phyloP scores from a whole-genome alignment of 1,140 invertebrate genomes.

The Antheraea pernyi region DNA sequence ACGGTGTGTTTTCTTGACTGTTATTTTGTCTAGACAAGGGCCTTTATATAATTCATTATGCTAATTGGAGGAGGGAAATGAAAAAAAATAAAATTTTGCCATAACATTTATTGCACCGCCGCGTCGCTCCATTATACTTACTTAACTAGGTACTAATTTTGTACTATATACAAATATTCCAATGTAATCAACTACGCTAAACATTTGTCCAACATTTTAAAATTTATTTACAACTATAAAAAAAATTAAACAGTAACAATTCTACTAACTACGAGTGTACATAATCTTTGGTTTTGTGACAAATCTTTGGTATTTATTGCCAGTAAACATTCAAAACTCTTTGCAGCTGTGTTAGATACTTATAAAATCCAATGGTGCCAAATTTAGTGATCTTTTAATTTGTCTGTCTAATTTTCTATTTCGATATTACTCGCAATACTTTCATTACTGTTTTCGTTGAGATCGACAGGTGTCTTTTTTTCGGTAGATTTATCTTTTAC shows the following conservation, averaged over 20 bases:
- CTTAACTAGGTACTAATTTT: slow-evolving; percentile 42
- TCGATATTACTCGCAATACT: slow-evolving; percentile 78
- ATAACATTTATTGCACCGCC: slow-evolving; percentile 57
- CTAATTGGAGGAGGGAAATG: slow-evolving; percentile 1
- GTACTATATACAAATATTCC: slow-evolving; percentile 72
- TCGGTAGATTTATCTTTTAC: slow-evolving; percentile 44
- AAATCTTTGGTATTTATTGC: slow-evolving; percentile 21
- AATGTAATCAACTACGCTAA: slow-evolving; percentile 49
- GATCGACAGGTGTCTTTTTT: slow-evolving; percentile 48
- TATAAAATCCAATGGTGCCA: neutral
- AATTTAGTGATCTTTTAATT: neutral
- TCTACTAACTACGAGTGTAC: slow-evolving; percentile 38
- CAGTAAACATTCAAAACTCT: neutral
- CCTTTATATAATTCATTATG: neutral
- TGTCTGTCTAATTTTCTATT: slow-evolving; percentile 66
- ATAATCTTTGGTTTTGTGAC: slow-evolving; percentile 39
- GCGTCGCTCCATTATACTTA: slow-evolving; percentile 44
- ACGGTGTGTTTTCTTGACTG: no score
- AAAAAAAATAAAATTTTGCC: neutral
- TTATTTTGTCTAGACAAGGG: neutral
- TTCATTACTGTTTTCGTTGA: slow-evolving; percentile 73
- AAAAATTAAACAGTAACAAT: slow-evolving; percentile 53
- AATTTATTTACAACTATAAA: slow-evolving; percentile 64
- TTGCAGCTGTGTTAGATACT: neutral
- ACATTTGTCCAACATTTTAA: slow-evolving; percentile 42